phyloP scores from a whole-genome alignment of 2,797 vertebrate genomes.

The Catamblyrhynchus diadema region DNA sequence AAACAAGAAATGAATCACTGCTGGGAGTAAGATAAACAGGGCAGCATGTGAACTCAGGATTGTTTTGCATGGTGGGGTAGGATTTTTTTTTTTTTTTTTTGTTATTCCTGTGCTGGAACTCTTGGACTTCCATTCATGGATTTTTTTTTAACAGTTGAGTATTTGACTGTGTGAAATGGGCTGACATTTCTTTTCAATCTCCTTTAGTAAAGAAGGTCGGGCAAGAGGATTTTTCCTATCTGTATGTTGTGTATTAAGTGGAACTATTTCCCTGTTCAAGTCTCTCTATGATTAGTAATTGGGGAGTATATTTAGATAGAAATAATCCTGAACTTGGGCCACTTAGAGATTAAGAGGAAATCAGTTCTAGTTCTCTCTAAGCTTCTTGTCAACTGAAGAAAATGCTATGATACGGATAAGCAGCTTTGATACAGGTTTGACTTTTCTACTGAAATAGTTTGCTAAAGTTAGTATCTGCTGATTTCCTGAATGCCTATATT shows the following conservation, averaged over 20 bases:
- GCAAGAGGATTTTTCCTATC: background rate
- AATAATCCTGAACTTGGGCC: slow-evolving; percentile 19
- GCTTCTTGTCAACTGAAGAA: slow-evolving; percentile 8
- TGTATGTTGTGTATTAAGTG: background rate
- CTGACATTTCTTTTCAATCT: background rate
- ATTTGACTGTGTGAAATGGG: background rate
- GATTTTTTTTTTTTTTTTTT: background rate
- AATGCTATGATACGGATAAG: background rate
- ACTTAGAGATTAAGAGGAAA: slow-evolving; percentile 23
- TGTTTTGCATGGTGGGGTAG: background rate
- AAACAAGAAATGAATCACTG: slow-evolving; percentile 37
- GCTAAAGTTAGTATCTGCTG: background rate
- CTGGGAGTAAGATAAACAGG: slow-evolving; percentile 11
- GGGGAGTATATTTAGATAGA: slow-evolving; percentile 8
- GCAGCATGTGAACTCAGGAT: background rate
- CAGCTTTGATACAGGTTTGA: slow-evolving; percentile 17
- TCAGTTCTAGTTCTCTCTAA: slow-evolving; percentile 21
- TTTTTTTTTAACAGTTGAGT: background rate
- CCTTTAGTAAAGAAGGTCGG: background rate
- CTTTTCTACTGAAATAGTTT: background rate
- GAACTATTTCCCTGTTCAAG: background rate
- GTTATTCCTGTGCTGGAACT: background rate
- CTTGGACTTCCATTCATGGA: background rate
- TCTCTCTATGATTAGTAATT: background rate
- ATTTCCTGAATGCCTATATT: background rate